Percentiles rank a stretch among this genome's conserved stretches.
These are phyloP conservation scores for Probosciger aterrimus DNA, from an alignment of 2,113 vertebrate genomes.

Conservation along the genomic window DNA sequence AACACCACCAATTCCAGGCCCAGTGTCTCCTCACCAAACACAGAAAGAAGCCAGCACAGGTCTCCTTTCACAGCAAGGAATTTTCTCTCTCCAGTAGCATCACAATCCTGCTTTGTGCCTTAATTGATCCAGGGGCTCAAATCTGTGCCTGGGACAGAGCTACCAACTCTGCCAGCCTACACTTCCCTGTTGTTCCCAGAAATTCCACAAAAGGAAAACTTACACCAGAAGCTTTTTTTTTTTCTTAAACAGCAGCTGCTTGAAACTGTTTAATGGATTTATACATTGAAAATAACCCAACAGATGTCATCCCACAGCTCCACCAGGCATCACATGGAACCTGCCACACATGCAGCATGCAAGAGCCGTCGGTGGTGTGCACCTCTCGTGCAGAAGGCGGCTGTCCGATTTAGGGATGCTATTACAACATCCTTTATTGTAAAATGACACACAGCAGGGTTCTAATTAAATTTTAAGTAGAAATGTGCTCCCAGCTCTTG, in stretches of 20 bases:
- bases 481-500: constrained; percentile 42
- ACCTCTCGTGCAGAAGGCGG: background rate
- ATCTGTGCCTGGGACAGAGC: background rate
- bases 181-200: background rate
- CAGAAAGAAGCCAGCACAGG: background rate
- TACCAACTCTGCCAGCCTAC: background rate
- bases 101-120: background rate
- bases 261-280: constrained; percentile 21
- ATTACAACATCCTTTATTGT: constrained; percentile 57
- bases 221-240: background rate
- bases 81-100: background rate
- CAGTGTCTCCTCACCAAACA: background rate
- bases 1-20: background rate
- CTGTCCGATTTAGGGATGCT: constrained; percentile 36
- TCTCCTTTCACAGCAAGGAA: background rate
- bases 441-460: constrained; percentile 62
- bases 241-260: constrained; percentile 23
- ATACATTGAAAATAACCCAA: constrained; percentile 21
- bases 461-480: constrained; percentile 71
- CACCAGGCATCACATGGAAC: constrained; percentile 10
- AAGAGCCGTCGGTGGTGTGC: background rate
- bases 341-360: background rate
- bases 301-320: constrained; percentile 34
- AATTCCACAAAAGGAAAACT: background rate
- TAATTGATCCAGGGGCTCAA: background rate